Base-by-base conservation (phyloP, 2,113 vertebrate species). In the Ascaphus truei region DNA sequence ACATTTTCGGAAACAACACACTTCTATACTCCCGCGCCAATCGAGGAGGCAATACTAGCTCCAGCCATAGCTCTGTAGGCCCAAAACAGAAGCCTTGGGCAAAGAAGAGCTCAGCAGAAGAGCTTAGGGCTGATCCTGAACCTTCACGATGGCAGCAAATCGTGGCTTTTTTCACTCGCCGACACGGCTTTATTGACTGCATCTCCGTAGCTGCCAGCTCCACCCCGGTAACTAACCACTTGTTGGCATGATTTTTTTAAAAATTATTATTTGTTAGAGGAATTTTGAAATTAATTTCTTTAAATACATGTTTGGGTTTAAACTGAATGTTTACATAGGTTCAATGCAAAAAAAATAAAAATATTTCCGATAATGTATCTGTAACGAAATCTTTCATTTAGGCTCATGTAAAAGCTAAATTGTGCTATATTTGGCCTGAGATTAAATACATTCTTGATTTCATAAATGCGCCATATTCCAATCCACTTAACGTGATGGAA, bases 1-100 rank as follows among this genome's bases (percentile, higher is more conserved):
- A 98, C 87, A 99, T 99, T 89, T 98, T 98, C 62, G 96, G 96
- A 73, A 98, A 98, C 93, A 98, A 96, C 92, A 94, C 95, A 73
- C 86, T 92, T 41, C 85, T 96, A 50, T 96, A 95, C 90, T 93
- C 95, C 67, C 94, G 95, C 25, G 89, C 90, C 75, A 93, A 76
- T 62, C 89, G 96, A 76, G 85, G 84, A 71, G 87, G 91, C 81
- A 94, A 90, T 74, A 73, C 90, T 34, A 85, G 88, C 75, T 90
- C 90, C 52, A 89, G 91, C 87, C 93, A 94, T 80, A 85, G 89
- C 62, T 85, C 89, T 36, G 84, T 81, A 83, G 95, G 94, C 84
- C 84, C 91, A 75, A 95, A 95, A 77, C 93, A 89, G 77, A 96
- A 93, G 86, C 87, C 86, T 53, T 95, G 94, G 85, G 87, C 94